Percentiles rank a stretch among this genome's conserved stretches.
phyloP scores from a whole-genome alignment of 2,113 vertebrate species.

The Hippocampus guttulatus region DNA sequence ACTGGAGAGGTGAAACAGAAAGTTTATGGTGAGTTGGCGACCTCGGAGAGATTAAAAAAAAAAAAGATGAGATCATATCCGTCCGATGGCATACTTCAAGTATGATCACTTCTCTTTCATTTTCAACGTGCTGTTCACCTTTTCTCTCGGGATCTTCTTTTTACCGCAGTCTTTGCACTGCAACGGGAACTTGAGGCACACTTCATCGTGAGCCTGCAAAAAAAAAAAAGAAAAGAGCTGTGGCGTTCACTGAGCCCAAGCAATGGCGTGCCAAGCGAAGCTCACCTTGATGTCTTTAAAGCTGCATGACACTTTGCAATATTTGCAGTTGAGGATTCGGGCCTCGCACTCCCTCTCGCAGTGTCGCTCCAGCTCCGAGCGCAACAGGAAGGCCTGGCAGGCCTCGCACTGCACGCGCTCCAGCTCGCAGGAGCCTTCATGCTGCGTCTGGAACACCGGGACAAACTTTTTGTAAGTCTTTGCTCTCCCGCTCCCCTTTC shows the following conservation, averaged over 20 bases:
- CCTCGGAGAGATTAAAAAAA: slow-evolving; percentile 22
- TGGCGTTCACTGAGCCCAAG: neutral
- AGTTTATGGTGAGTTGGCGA: neutral
- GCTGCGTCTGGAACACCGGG: slow-evolving; percentile 53
- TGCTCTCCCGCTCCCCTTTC: too few species aligned
- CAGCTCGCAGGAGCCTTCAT: slow-evolving; percentile 71
- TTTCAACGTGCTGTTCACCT: slow-evolving; percentile 61
- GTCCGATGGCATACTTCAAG: neutral
- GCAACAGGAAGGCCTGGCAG: slow-evolving; percentile 62
- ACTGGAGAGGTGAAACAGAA: slow-evolving; percentile 63
- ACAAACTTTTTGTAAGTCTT: neutral
- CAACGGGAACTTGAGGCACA: slow-evolving; percentile 83
- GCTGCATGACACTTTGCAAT: slow-evolving; percentile 71
- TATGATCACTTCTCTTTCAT: neutral
- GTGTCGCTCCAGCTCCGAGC: slow-evolving; percentile 69
- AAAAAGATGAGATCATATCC: neutral
- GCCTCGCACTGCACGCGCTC: slow-evolving; percentile 64
- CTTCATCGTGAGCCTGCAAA: slow-evolving; percentile 80
- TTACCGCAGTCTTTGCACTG: slow-evolving; percentile 86
- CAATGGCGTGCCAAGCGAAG: neutral
- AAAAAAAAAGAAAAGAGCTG: neutral
- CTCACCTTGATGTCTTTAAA: slow-evolving; percentile 70
- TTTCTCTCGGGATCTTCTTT: slow-evolving; percentile 84
- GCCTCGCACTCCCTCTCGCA: slow-evolving; percentile 72
- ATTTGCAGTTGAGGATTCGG: slow-evolving; percentile 74